Conservation (phyloP, 2,113 vertebrate genomes). For the Oryzias javanicus region DNA sequence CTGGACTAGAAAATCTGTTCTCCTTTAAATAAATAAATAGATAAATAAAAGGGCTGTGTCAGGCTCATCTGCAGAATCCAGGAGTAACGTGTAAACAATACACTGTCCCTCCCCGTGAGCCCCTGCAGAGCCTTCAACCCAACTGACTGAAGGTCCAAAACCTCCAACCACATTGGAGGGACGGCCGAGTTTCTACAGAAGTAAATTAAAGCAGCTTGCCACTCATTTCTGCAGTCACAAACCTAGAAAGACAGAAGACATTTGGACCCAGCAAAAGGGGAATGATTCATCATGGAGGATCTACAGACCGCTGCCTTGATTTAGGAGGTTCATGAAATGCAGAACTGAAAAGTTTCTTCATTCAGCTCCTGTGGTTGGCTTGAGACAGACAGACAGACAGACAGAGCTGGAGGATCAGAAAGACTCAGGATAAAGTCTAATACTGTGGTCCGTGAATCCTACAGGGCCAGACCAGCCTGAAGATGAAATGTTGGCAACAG, state of each 20-base stretch:
- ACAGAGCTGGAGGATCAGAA: constrained; percentile 24
- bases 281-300: constrained; percentile 1
- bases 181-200: constrained; percentile 13
- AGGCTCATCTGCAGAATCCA: constrained; percentile 44
- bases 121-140: constrained; percentile 8
- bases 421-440: constrained; percentile 7
- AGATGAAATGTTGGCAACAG: background rate
- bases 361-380: constrained; percentile 62
- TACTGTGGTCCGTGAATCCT: constrained; percentile 51
- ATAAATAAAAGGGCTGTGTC: constrained; percentile 76
- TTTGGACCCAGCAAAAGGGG: constrained; percentile 37
- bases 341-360: constrained; percentile 57
- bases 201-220: background rate
- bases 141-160: background rate
- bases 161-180: background rate
- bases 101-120: constrained; percentile 16
- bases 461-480: background rate
- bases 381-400: constrained; percentile 7
- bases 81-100: constrained; percentile 51
- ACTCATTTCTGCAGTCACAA: constrained; percentile 14
- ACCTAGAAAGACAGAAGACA: background rate
- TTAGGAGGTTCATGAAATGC: constrained; percentile 1
- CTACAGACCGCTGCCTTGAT: constrained; percentile 18
- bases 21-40: constrained; percentile 80
- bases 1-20: constrained; percentile 31